phyloP scores from a whole-genome alignment of 2,113 vertebrate species.

The Chinchilla lanigera region DNA sequence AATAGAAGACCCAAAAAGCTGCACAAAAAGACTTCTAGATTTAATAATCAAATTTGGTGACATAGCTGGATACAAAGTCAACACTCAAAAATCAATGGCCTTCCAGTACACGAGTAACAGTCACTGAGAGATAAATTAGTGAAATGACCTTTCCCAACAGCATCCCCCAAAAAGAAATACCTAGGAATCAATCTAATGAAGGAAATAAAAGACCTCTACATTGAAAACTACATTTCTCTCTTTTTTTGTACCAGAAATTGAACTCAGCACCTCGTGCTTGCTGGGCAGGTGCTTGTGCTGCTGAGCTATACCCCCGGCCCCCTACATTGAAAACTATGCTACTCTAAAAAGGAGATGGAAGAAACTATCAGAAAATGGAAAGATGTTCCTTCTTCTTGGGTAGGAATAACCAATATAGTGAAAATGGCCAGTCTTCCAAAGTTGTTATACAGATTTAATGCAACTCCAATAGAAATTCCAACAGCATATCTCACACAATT shows the following conservation, averaged over 20 bases:
- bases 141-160: neutral
- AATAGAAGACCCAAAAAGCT: neutral
- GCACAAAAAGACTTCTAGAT: neutral
- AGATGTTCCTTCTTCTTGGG: neutral
- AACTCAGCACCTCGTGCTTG: no score
- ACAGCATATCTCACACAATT: neutral
- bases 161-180: neutral
- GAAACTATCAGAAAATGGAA: neutral
- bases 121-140: neutral
- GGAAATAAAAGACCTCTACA: neutral
- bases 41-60: neutral
- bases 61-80: neutral
- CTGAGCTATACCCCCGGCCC: no score
- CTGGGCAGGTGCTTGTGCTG: no score
- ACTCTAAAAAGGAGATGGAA: no score
- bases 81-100: neutral
- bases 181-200: neutral
- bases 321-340: no score
- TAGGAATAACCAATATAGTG: neutral
- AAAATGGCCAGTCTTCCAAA: neutral
- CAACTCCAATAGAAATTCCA: neutral
- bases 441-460: neutral
- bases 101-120: neutral
- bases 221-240: neutral
- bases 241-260: no score